Percentiles rank a stretch among this genome's conserved stretches.
Conservation (phyloP, 2,888 invertebrate genomes). For the Lathronympha strigana region DNA sequence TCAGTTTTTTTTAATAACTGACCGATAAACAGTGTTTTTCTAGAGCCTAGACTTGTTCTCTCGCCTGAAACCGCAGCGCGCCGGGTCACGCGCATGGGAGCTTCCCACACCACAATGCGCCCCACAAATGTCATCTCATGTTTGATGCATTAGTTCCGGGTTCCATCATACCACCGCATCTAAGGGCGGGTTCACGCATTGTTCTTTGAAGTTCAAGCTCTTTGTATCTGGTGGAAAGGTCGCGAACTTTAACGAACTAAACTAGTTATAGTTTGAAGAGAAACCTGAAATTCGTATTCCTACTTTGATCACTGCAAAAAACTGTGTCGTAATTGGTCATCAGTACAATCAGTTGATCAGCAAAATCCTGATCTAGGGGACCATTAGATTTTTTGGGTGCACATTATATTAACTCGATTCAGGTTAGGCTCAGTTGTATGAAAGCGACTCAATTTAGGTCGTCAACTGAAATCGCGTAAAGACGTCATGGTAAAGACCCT, state of each 20-base stretch:
- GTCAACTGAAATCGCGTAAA: no score
- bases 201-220: constrained; percentile 10
- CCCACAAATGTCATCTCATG: constrained; percentile 55
- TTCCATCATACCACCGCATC: constrained; percentile 42
- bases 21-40: not conserved
- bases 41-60: constrained; percentile 8
- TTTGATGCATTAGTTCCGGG: constrained; percentile 61
- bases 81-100: constrained; percentile 21
- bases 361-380: no score
- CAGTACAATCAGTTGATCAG: no score
- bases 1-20: not conserved
- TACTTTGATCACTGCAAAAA: no score
- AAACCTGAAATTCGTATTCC: no score
- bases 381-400: no score
- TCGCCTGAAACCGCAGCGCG: constrained; percentile 23
- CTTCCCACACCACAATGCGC: constrained; percentile 35
- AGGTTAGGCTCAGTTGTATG: no score
- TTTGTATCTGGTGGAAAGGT: not conserved
- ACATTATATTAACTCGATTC: no score
- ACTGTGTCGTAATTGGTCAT: no score
- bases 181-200: constrained; percentile 23
- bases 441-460: no score
- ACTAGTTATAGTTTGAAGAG: no score
- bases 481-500: no score
- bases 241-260: not conserved